Evolutionary conservation across 2,113 vertebrate species (phyloP).

Genomic region (Otus sunia): DNA sequence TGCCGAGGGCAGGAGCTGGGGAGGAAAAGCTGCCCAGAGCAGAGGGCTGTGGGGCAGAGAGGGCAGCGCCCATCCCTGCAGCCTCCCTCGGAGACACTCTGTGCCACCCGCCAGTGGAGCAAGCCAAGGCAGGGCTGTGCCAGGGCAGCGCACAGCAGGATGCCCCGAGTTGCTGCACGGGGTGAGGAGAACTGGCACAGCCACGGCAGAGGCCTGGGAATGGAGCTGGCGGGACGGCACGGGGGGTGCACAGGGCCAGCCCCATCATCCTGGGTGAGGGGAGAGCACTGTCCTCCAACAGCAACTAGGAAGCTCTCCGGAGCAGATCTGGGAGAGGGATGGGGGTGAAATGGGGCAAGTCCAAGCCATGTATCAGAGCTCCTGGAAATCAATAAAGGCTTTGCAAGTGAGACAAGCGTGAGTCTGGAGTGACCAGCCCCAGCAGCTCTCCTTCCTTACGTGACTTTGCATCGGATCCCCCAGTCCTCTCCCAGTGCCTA

Average conservation of each 20-base stretch:
- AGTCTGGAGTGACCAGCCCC: neutral
- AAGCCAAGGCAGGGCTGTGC: neutral
- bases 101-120: fast-evolving
- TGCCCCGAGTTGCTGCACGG: fast-evolving
- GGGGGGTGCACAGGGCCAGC: neutral
- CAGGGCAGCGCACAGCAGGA: neutral
- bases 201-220: neutral
- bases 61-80: neutral
- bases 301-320: neutral
- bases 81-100: neutral
- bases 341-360: neutral
- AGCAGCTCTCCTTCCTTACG: neutral
- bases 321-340: neutral
- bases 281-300: neutral
- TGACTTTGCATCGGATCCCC: fast-evolving
- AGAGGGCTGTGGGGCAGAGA: neutral
- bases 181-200: neutral
- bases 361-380: neutral
- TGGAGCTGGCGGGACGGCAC: fast-evolving
- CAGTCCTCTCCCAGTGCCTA: neutral
- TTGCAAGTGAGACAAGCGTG: neutral
- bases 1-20: neutral
- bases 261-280: neutral
- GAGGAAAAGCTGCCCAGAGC: neutral
- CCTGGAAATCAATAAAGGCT: constrained; percentile 44